Conservation (phyloP, 2,797 vertebrate species). For the Neosilurus hyrtlii region DNA sequence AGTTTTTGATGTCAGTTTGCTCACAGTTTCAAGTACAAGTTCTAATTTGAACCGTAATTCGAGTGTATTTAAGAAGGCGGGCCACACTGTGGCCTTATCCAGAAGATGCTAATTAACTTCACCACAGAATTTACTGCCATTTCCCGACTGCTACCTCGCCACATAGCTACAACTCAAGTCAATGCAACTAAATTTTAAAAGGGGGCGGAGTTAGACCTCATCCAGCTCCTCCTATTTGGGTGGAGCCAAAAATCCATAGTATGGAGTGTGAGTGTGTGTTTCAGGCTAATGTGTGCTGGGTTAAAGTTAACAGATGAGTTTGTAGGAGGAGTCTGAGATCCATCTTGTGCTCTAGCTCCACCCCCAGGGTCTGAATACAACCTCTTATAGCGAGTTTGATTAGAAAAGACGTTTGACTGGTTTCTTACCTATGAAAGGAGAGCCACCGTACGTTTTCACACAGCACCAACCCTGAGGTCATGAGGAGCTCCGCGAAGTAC, state of each 20-base stretch:
- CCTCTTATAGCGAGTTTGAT: not conserved
- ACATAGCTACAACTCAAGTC: too few relatives aligned
- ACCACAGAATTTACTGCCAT: too few relatives aligned
- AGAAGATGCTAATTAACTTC: too few relatives aligned
- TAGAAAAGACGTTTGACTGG: too few relatives aligned
- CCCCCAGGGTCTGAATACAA: not conserved
- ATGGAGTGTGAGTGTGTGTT: not conserved
- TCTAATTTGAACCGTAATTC: too few relatives aligned
- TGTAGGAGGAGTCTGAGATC: not conserved
- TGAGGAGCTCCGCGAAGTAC: constrained; percentile 95
- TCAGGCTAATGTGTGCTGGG: not conserved
- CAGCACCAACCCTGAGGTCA: constrained; percentile 96
- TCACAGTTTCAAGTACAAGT: too few relatives aligned
- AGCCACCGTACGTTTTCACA: constrained; percentile 99
- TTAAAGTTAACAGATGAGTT: not conserved
- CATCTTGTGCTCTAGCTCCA: not conserved
- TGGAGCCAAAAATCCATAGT: not conserved
- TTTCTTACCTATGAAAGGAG: constrained; percentile 92
- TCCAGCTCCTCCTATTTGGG: not conserved
- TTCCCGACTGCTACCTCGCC: too few relatives aligned
- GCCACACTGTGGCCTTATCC: too few relatives aligned
- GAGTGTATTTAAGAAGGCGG: too few relatives aligned
- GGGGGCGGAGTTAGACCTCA: not conserved
- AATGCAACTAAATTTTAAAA: too few relatives aligned
- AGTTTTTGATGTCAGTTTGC: too few relatives aligned